These are phyloP conservation scores for Gymnarchus niloticus DNA, from an alignment of 2,113 vertebrate species.

Conservation along the genomic window DNA sequence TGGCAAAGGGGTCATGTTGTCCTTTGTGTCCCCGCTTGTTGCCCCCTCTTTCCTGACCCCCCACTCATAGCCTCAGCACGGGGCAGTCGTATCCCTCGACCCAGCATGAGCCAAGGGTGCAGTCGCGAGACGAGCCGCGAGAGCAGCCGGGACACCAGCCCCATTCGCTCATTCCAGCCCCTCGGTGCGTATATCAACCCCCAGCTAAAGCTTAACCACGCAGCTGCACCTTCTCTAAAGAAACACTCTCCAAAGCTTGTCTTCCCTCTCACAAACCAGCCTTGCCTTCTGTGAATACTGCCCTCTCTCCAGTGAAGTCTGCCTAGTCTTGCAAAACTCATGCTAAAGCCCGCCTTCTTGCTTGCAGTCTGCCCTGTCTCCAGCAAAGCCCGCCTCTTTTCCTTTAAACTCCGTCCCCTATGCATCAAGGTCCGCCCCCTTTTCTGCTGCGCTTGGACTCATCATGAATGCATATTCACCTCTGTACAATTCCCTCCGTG, in stretches of 20 bases:
- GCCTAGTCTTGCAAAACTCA: not conserved
- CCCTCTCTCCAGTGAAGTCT: not conserved
- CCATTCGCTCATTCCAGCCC: slow-evolving; percentile 80
- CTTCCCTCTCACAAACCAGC: not conserved
- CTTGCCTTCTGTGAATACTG: not conserved
- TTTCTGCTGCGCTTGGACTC: not conserved
- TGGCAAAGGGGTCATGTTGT: not conserved
- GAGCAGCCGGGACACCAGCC: slow-evolving; percentile 90
- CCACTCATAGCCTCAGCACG: slow-evolving; percentile 56
- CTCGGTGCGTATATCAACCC: slow-evolving; percentile 72
- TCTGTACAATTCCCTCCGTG: not conserved
- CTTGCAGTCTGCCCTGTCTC: not conserved
- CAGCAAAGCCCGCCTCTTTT: not conserved
- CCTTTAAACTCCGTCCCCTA: not conserved
- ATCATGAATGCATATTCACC: not conserved
- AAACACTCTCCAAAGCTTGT: not conserved
- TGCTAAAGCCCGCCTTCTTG: not conserved
- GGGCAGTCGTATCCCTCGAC: slow-evolving; percentile 85
- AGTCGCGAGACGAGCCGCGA: slow-evolving; percentile 93
- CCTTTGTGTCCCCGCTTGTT: slow-evolving; percentile 18
- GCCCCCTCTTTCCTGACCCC: not conserved
- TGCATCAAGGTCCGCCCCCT: not conserved
- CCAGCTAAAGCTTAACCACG: not conserved
- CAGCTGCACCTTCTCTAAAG: not conserved
- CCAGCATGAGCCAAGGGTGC: slow-evolving; percentile 92